Conservation (phyloP, 1,140 invertebrate species). For the Lamellibrachia luymesi region DNA sequence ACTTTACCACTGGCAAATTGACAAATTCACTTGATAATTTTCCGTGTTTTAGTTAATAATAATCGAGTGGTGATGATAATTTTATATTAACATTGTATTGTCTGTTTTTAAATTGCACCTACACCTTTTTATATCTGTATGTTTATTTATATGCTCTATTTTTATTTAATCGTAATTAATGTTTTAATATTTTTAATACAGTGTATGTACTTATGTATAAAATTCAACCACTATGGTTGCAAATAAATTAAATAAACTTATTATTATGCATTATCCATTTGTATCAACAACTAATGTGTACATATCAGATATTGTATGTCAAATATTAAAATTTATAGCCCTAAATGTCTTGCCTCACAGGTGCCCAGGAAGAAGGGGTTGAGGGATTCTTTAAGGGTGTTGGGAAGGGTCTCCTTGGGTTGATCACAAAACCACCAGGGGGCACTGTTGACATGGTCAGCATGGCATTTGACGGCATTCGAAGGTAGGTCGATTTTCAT, state of each 20-base stretch:
- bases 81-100: no score
- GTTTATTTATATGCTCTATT: no score
- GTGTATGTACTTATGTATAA: no score
- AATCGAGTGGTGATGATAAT: no score
- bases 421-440: slow-evolving; percentile 65
- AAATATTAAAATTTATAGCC: background rate
- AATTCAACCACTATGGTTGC: background rate
- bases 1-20: no score
- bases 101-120: no score
- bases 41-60: no score
- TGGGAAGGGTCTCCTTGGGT: slow-evolving; percentile 64
- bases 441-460: slow-evolving; percentile 65
- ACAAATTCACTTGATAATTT: no score
- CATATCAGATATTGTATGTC: background rate
- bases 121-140: no score
- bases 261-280: slow-evolving; percentile 19
- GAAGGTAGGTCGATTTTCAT: slow-evolving; percentile 57
- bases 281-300: background rate
- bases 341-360: slow-evolving; percentile 48
- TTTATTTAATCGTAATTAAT: no score
- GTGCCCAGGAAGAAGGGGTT: slow-evolving; percentile 67
- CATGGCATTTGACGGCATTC: slow-evolving; percentile 69
- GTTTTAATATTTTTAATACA: no score
- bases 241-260: background rate
- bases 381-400: slow-evolving; percentile 70